Base-by-base conservation (phyloP, 2,888 invertebrate species). In the Lapara coniferarum region DNA sequence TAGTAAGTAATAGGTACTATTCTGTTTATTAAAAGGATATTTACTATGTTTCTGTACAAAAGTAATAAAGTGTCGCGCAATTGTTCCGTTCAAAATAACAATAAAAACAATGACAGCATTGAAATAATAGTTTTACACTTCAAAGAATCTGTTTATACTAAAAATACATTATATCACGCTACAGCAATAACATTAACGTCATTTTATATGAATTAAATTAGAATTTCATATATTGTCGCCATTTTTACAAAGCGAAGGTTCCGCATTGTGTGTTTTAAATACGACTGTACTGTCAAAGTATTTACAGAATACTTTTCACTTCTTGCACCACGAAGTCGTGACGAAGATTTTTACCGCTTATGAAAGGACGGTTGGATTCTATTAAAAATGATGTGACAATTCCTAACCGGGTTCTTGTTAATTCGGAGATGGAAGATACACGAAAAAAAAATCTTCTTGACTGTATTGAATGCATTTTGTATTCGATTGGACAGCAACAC, bases 261-360 rank as follows among this genome's bases (percentile, higher is more conserved):
- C 14, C 6, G 14, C 19, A 63, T 63, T 63, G 49, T 63, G 16
- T 19, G 46, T 63, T 63, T 16, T 59, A 16, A 19, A 63, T 19
- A 5, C 63, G 19, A 49, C 46, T 63, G 59, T n/a, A 10, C 13
- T 19, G 19, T 19, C 49, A 46, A 49, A 19, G 49, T 63, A 46
- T 59, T 59, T 59, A 12, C 55, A 19, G 19, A 55, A 55, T 55
- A 19, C 55, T 19, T 55, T 55, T 55, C 55, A 55, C 55, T 55
- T 55, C 19, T 55, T 55, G 12, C 10, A 55, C 19, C 10, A 55
- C 19, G 19, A 55, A 19, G 19, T 55, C 55, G 55, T 55, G 55
- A 55, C 55, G 19, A 55, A 55, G 19, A n/a, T 19, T 19, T 55
- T 55, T 55, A 10, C 19, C 55, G 53, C 53, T 19, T 19, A 19